Percentiles rank a stretch among this genome's conserved stretches.
These are phyloP conservation scores for Agonum fuliginosum DNA, from an alignment of 2,888 invertebrate species.

Conservation along the genomic window DNA sequence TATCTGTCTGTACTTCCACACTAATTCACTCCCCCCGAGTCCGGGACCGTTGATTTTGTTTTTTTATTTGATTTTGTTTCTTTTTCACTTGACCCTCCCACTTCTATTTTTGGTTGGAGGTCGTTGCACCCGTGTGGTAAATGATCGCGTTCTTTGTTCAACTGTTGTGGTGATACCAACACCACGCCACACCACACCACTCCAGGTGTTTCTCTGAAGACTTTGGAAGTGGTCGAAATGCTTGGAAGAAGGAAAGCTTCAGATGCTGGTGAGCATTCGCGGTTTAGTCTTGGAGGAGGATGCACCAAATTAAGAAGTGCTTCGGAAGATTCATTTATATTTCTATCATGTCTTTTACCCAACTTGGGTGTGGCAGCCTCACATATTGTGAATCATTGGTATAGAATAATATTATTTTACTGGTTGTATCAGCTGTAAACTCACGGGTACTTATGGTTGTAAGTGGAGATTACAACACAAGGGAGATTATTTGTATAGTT, in stretches of 20 bases:
- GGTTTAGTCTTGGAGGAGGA: background rate
- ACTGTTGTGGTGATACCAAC: constrained; percentile 37
- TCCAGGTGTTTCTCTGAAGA: constrained; percentile 13
- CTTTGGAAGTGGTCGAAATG: constrained; percentile 4
- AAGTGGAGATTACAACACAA: no score
- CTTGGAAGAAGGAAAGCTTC: background rate
- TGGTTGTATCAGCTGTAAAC: no score
- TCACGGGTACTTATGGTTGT: no score
- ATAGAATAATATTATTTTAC: no score
- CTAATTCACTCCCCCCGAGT: constrained; percentile 64
- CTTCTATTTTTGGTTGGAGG: constrained; percentile 66
- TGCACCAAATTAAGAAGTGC: background rate
- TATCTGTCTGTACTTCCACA: constrained; percentile 46
- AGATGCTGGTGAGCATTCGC: background rate
- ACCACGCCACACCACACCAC: no score
- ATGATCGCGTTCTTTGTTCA: constrained; percentile 47
- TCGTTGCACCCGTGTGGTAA: constrained; percentile 64
- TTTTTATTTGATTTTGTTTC: constrained; percentile 61
- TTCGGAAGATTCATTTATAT: no score
- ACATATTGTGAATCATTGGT: no score
- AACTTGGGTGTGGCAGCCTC: no score
- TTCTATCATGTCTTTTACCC: no score
- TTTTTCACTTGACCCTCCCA: constrained; percentile 62
- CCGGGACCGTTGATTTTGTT: constrained; percentile 44
- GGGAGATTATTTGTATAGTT: no score